Evolutionary conservation across 2,888 invertebrate genomes (phyloP).

Genomic region (Nasonia oneida): DNA sequence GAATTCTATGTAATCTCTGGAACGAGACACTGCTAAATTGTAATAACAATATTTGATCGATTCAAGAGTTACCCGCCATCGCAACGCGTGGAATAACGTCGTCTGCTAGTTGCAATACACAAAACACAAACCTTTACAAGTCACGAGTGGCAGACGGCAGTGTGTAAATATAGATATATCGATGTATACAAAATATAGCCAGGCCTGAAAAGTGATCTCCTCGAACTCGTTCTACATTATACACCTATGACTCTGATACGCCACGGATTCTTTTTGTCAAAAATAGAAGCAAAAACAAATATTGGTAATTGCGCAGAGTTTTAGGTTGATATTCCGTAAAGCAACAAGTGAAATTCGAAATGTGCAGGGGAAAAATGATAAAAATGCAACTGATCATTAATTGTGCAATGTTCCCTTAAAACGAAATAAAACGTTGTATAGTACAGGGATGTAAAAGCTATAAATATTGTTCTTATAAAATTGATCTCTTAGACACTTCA

Average conservation of each 20-base stretch:
- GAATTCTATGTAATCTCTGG: background rate
- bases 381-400: background rate
- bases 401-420: background rate
- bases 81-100: constrained; percentile 54
- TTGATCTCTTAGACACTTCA: background rate
- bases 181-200: background rate
- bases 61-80: constrained; percentile 60
- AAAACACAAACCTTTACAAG: background rate
- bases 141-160: background rate
- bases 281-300: background rate
- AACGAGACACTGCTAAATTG: constrained; percentile 15
- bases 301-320: background rate
- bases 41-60: constrained; percentile 63
- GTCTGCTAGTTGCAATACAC: constrained; percentile 37
- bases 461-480: constrained; percentile 6
- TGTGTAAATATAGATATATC: background rate
- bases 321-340: background rate
- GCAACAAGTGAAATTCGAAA: background rate
- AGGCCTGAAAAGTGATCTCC: background rate
- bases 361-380: background rate
- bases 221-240: background rate
- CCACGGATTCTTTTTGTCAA: background rate
- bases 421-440: background rate
- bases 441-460: background rate
- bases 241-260: background rate